Base-by-base conservation (phyloP, 2,113 vertebrate species). In the Eidolon helvum region DNA sequence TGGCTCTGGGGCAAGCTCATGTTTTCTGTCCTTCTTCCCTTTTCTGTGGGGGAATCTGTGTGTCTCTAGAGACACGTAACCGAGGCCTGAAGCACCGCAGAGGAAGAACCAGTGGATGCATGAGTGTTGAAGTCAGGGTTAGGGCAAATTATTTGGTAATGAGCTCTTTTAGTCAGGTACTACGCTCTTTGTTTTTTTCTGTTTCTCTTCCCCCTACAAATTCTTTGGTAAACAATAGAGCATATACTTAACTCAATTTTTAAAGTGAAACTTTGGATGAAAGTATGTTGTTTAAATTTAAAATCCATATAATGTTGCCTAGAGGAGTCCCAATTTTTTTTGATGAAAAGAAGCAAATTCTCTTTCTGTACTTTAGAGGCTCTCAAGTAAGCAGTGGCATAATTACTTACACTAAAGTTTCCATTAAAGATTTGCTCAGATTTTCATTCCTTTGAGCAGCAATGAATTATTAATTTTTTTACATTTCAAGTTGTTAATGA, bases 401-500 rank as follows among this genome's bases (percentile, higher is more conserved):
- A 71, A 61, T 93, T 77, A 87, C n/a, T 45, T 61, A 4, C n/a
- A 55, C 26, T 38, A 3, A 71, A 33, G 22, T 89, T 65, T 80
- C 66, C 45, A 59, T 77, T 94, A 85, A 94, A 89, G n/a, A 4
- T 68, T 82, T 85, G 26, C 85, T 83, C 45, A 79, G 48, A 35
- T 92, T 90, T 90, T 96, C 59, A 59, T 95, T 74, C 82, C 84
- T 94, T 84, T 40, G 35, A 48, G 43, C 74, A 61, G 33, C 24
- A 79, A n/a, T 40, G 22, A 84, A 53, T 69, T 65, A 65, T 75
- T 90, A 50, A 50, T 50, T 50, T 14, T 75, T 87, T 95, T 79
- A 72, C 11, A 45, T 87, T 97, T 94, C 50, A 94, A 3, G 22
- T 90, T 84, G 19, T 78, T 96, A 92, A 72, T 71, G 55, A 74